Base-by-base conservation (phyloP, 2,113 vertebrate species). In the Ptychochromis oligacanthus region DNA sequence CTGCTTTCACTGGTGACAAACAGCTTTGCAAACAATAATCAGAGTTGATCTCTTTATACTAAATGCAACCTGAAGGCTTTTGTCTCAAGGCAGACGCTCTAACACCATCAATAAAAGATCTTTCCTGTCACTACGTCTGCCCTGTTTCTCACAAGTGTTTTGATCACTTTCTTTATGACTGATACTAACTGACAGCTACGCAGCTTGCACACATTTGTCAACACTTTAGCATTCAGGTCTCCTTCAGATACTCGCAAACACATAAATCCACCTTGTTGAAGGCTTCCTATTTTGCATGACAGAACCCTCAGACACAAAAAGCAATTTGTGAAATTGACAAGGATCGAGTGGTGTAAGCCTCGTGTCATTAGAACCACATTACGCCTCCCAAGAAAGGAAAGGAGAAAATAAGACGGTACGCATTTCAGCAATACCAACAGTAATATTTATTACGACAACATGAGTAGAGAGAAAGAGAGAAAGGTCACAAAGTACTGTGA, bases 401-500 rank as follows among this genome's bases (percentile, higher is more conserved):
- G 79, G 88, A 92, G 87, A 89, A 94, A 95, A 95, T 81, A 94
- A 98, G 97, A 97, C 96, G 96, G 95, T 96, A 97, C 91, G 88
- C 95, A 93, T 97, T 97, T 97, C 96, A 97, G 97, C 97, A 97
- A 97, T 97, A 97, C 96, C 97, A 98, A 97, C 96, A 94, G 97
- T 96, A 94, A 97, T 96, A 97, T 99, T 99, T 99, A 99, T 99
- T 99, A 97, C 96, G 95, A 97, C 97, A 97, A 96, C 96, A 98
- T 95, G 96, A 97, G 96, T 96, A 97, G 89, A 95, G 93, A 95
- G 93, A 94, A 86, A 95, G 92, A 95, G 94, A 95, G 89, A 94
- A 84, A 95, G 88, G 95, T 98, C 96, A 98, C 97, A 97, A 97
- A 96, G 93, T 94, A 94, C 90, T 93, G 93, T 94, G 96, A 97